Evolutionary conservation across 1,140 invertebrate genomes (phyloP).

Genomic region (Andricus grossulariae): DNA sequence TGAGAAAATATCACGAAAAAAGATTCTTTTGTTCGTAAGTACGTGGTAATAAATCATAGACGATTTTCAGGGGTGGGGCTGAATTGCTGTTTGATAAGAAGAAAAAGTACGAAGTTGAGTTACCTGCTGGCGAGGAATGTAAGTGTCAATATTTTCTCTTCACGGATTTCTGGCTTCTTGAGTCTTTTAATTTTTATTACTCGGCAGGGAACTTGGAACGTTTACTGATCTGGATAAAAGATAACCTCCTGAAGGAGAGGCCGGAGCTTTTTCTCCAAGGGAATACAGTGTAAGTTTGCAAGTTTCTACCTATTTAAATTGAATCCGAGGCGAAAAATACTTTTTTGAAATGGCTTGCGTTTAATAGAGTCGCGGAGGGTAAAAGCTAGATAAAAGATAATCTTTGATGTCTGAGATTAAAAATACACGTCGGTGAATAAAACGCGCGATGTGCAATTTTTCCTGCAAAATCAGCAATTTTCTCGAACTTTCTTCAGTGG

Average conservation of each 20-base stretch:
- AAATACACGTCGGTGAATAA: no score
- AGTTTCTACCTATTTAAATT: neutral
- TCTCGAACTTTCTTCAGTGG: no score
- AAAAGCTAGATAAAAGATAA: no score
- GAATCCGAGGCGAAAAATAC: neutral
- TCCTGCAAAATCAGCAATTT: no score
- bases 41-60: no score
- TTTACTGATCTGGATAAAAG: constrained; percentile 88
- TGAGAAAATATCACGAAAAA: no score
- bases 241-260: constrained; percentile 90
- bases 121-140: constrained; percentile 78
- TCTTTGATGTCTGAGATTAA: no score
- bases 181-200: constrained; percentile 16
- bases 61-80: constrained; percentile 85
- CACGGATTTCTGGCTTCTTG: constrained; percentile 5
- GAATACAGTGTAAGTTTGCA: constrained; percentile 83
- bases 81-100: constrained; percentile 91
- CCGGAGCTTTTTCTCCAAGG: constrained; percentile 93
- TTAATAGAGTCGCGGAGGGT: no score
- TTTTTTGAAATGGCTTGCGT: neutral
- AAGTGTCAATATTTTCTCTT: constrained; percentile 54
- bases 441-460: no score
- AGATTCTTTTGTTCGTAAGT: no score
- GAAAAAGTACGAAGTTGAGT: constrained; percentile 82
- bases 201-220: constrained; percentile 83